Base-by-base conservation (phyloP, 35 echinoderm and acorn worm species). In the Heliocidaris tuberculata region DNA sequence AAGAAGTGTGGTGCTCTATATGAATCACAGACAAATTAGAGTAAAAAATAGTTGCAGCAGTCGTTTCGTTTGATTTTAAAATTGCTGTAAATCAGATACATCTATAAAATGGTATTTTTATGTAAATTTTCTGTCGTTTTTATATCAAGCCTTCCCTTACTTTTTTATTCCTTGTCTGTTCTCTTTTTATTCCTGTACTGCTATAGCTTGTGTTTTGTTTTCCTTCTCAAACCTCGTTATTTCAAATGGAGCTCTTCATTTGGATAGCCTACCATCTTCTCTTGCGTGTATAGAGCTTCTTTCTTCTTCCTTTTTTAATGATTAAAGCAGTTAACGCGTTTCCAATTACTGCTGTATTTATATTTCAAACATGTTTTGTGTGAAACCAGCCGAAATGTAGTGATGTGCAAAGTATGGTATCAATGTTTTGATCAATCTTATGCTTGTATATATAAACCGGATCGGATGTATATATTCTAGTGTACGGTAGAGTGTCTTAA, bases 381-480 rank as follows among this genome's bases (percentile, higher is more conserved):
- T 78, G 65, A 78, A 78, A 78, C 65, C 65, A 78, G 27, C 65
- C 65, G 65, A 78, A 78, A 71, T 27, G 6, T 27, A 27, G 65
- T 78, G 24, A 78, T 78, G 65, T 78, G 65, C 65, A 78, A 78
- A 78, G 65, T 78, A 78, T 78, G 65, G 65, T 78, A n/a, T 78
- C 8, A 19, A 78, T 78, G 65, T 78, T 78, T 78, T 0, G 19
- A 78, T 78, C 21, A n/a, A 27, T 78, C 65, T 78, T 78, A n/a
- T 56, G 52, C 52, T 78, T 78, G 65, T 78, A 78, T 78, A 78
- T 78, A 78, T 78, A 78, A 78, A 78, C 65, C 65, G 27, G 65
- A 78, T 24, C 21, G 65, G 65, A 78, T 78, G 65, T 78, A 78
- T 78, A 78, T 78, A 78, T 78, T 78, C 65, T 78, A 78, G 21